Conservation (phyloP, 2,113 vertebrate genomes). For the Gavia stellata region DNA sequence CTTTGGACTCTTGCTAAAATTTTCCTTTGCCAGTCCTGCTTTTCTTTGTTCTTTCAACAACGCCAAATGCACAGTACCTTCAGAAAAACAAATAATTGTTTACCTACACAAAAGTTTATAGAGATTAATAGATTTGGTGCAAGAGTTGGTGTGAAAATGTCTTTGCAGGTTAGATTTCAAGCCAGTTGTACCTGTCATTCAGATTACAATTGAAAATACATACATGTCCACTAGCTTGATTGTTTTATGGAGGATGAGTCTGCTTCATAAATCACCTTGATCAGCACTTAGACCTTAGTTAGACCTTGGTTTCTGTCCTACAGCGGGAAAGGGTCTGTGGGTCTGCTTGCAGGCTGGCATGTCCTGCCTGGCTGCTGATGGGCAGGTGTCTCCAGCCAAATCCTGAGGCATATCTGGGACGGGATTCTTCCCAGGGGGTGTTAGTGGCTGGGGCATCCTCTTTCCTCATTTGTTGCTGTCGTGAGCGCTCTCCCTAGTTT, state of each 20-base stretch:
- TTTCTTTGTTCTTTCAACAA: background rate
- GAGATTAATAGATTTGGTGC: background rate
- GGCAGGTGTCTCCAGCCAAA: background rate
- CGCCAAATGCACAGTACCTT: background rate
- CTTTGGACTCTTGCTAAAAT: background rate
- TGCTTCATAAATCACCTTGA: background rate
- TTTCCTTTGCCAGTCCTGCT: background rate
- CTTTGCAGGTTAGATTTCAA: background rate
- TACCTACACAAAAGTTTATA: background rate
- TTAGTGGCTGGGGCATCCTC: background rate
- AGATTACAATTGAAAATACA: background rate
- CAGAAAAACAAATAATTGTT: background rate
- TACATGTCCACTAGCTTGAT: background rate
- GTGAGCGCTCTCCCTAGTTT: accelerated
- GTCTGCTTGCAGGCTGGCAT: background rate
- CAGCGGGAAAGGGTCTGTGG: background rate
- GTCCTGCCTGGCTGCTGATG: background rate
- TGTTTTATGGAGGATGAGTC: background rate
- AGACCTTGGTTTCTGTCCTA: background rate
- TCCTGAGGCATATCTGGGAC: background rate
- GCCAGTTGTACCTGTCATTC: background rate
- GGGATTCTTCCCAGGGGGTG: accelerated
- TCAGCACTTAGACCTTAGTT: background rate
- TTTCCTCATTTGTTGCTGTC: background rate
- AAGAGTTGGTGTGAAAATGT: background rate